These are phyloP conservation scores for Meteorus colon DNA, from an alignment of 2,888 invertebrate genomes.

Conservation along the genomic window DNA sequence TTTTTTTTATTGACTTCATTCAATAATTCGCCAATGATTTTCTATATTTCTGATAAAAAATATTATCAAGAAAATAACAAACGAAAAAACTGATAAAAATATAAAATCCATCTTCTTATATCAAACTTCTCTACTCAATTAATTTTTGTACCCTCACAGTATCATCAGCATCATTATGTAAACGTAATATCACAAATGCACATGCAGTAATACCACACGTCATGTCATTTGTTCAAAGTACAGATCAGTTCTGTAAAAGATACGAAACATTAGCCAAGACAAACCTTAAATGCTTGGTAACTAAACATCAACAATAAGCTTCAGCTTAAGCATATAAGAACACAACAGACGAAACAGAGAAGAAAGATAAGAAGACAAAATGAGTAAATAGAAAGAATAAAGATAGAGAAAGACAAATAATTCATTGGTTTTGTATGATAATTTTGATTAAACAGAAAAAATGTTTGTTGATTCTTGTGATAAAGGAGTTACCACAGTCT, in stretches of 20 bases:
- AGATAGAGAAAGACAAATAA: slow-evolving; percentile 3
- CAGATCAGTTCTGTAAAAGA: slow-evolving; percentile 73
- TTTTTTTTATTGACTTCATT: no score
- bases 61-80: no score
- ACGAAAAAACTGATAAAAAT: no score
- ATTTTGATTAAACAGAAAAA: background rate
- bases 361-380: background rate
- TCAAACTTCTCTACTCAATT: no score
- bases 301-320: slow-evolving; percentile 72
- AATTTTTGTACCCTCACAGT: no score
- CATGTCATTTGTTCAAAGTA: slow-evolving; percentile 70
- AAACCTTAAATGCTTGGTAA: slow-evolving; percentile 73
- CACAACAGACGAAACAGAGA: slow-evolving; percentile 41
- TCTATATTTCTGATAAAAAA: no score
- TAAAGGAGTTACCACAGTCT: background rate
- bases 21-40: no score
- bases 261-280: slow-evolving; percentile 72
- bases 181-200: background rate
- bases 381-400: background rate
- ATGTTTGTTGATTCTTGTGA: background rate
- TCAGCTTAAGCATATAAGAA: slow-evolving; percentile 60
- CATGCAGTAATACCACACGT: background rate
- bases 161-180: background rate
- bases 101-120: no score
- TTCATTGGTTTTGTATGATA: background rate